phyloP scores from a whole-genome alignment of 2,888 invertebrate species.

The Alitta virens region DNA sequence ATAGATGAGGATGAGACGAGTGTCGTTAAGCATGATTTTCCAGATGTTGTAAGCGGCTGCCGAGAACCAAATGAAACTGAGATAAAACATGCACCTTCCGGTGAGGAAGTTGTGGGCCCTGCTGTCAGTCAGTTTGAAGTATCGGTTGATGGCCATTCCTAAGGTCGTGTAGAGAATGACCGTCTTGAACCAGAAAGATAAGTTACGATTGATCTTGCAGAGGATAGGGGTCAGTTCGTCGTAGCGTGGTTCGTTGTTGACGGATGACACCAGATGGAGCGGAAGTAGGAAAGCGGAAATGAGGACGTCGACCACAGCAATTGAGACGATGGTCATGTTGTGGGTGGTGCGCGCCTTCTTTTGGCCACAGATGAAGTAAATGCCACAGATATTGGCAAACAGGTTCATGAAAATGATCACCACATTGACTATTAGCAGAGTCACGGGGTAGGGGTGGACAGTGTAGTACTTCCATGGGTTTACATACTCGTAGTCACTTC shows the following conservation, averaged over 20 bases:
- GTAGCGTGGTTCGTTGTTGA: background rate
- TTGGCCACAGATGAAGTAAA: slow-evolving; percentile 21
- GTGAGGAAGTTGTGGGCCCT: slow-evolving; percentile 7
- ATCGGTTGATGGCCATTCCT: slow-evolving; percentile 23
- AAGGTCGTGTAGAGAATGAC: slow-evolving; percentile 23
- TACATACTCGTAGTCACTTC: too few relatives aligned
- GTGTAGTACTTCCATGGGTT: too few relatives aligned
- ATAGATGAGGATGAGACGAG: background rate
- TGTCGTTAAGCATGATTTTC: slow-evolving; percentile 27
- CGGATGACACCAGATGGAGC: slow-evolving; percentile 5
- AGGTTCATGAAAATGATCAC: slow-evolving; percentile 7
- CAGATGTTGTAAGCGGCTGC: slow-evolving; percentile 49
- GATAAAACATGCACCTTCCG: slow-evolving; percentile 46
- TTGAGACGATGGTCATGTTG: slow-evolving; percentile 24
- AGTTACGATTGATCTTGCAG: slow-evolving; percentile 23
- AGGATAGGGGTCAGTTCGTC: slow-evolving; percentile 14
- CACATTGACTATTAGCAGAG: slow-evolving; percentile 6
- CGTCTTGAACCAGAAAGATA: slow-evolving; percentile 23
- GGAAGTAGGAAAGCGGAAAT: slow-evolving; percentile 16
- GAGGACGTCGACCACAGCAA: slow-evolving; percentile 17
- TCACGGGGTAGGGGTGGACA: slow-evolving; percentile 2
- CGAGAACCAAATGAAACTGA: slow-evolving; percentile 51
- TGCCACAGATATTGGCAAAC: slow-evolving; percentile 9
- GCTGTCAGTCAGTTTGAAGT: slow-evolving; percentile 6
- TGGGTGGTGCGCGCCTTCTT: slow-evolving; percentile 17